phyloP scores from a whole-genome alignment of 2,113 vertebrate genomes.

The Otocyon megalotis region DNA sequence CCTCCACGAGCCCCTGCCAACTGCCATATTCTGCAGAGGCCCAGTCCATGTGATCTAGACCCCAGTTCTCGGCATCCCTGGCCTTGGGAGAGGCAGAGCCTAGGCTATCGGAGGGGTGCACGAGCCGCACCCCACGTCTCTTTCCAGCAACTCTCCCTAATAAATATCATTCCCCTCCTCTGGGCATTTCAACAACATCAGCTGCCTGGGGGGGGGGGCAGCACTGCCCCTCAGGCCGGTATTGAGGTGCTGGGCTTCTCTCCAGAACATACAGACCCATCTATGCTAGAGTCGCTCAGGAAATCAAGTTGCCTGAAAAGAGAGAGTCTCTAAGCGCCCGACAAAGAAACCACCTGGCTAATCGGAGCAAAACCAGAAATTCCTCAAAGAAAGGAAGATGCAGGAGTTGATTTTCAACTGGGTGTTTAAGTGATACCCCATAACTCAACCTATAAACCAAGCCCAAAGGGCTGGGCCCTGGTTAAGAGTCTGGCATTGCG shows the following conservation, averaged over 20 bases:
- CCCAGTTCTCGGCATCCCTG: not conserved
- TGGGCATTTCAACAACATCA: not conserved
- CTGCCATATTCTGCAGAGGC: not conserved
- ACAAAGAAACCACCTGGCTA: not conserved
- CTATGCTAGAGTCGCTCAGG: not conserved
- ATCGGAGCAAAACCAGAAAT: not conserved
- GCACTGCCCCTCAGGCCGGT: not conserved
- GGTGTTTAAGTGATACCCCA: not conserved
- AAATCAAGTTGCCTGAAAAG: not conserved
- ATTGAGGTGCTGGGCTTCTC: not conserved
- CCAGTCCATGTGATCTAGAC: fast-evolving
- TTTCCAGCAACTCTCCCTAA: not conserved
- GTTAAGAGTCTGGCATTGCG: not conserved
- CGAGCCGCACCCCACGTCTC: not conserved
- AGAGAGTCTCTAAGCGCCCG: not conserved
- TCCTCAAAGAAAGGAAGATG: not conserved
- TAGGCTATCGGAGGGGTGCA: not conserved
- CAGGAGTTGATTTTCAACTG: not conserved
- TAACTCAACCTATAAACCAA: not conserved
- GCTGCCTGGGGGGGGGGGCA: not conserved
- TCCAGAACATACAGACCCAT: not conserved
- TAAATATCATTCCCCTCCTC: not conserved
- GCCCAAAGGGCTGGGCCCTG: not conserved
- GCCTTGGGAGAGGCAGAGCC: not conserved
- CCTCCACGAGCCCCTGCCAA: not conserved